phyloP scores from a whole-genome alignment of 2,888 invertebrate species.

The Meta bourneti region DNA sequence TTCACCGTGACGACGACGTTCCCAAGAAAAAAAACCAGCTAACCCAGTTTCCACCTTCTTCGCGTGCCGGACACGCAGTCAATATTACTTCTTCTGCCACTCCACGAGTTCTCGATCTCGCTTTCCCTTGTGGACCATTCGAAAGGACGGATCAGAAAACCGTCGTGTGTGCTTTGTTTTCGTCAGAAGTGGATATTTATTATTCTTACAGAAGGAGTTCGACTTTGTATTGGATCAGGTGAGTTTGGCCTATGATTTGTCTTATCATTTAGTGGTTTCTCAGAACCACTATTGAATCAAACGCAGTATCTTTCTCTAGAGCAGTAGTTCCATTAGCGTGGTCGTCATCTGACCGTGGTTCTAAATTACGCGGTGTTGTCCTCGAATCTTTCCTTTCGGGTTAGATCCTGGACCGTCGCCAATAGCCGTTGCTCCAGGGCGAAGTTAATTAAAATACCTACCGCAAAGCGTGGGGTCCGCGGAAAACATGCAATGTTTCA shows the following conservation, averaged over 20 bases:
- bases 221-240: neutral
- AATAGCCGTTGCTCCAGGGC: no score
- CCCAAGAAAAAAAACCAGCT: constrained; percentile 48
- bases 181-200: constrained; percentile 29
- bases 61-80: constrained; percentile 39
- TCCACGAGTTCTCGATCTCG: constrained; percentile 35
- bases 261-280: no score
- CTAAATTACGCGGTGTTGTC: no score
- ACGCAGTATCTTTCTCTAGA: no score
- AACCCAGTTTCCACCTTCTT: constrained; percentile 61
- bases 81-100: neutral
- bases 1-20: constrained; percentile 25
- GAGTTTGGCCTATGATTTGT: neutral
- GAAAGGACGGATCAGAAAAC: neutral
- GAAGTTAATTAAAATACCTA: no score
- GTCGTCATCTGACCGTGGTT: no score
- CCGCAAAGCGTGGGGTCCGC: no score
- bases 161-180: constrained; percentile 20
- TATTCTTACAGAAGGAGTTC: neutral
- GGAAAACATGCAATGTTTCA: no score
- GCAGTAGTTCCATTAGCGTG: no score
- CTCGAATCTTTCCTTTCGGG: no score
- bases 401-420: no score
- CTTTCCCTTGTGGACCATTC: neutral
- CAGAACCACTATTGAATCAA: no score